Evolutionary conservation across 2,797 vertebrate genomes (phyloP).

Genomic region (Pipistrellus nathusii): DNA sequence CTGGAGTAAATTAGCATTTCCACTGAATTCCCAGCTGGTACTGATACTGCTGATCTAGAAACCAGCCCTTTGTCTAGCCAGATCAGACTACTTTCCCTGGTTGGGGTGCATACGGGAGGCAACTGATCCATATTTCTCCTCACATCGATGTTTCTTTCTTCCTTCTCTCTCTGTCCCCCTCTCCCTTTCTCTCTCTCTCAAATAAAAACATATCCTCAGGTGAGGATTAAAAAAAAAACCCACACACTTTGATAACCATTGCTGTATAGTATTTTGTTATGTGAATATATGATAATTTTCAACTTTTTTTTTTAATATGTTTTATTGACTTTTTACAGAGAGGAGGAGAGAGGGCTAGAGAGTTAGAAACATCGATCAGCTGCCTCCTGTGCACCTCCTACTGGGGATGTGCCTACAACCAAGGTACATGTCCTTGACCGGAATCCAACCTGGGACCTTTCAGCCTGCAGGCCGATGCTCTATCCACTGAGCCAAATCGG

Average conservation of each 20-base stretch:
- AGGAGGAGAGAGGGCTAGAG: not conserved
- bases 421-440: too few relatives aligned
- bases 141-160: not conserved
- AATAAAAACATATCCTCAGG: not conserved
- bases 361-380: not conserved
- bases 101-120: not conserved
- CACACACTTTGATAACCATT: not conserved
- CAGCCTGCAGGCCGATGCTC: too few relatives aligned
- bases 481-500: too few relatives aligned
- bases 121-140: not conserved
- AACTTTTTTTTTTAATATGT: not conserved
- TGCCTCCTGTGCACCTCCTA: not conserved
- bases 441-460: too few relatives aligned
- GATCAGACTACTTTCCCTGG: not conserved
- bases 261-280: not conserved
- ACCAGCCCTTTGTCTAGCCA: not conserved
- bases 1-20: not conserved
- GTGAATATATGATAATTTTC: not conserved
- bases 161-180: too few relatives aligned
- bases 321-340: not conserved
- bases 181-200: not conserved
- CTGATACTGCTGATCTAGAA: not conserved
- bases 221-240: not conserved
- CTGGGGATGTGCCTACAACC: not conserved
- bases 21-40: not conserved